Evolutionary conservation across 2,888 invertebrate species (phyloP).

Genomic region (Drosophila nigricruria): DNA sequence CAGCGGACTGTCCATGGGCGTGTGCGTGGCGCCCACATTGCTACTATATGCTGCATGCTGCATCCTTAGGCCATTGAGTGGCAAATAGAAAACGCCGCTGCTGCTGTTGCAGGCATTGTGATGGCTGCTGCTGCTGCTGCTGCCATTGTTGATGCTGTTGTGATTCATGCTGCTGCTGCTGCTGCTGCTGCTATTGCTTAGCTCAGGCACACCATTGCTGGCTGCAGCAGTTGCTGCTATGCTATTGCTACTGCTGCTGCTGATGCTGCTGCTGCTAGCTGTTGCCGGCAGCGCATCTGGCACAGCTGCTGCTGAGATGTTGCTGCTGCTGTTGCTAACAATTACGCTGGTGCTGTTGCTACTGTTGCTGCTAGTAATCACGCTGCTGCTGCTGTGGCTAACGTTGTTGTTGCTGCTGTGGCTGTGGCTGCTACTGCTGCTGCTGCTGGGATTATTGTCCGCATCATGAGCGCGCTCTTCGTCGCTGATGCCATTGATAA

Average conservation of each 20-base stretch:
- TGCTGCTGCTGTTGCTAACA: slow-evolving; percentile 7
- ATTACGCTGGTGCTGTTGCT: slow-evolving; percentile 1
- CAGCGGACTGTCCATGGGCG: slow-evolving; percentile 39
- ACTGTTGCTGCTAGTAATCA: not conserved
- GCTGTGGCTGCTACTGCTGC: not conserved
- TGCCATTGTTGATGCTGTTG: slow-evolving; percentile 11
- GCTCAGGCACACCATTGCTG: slow-evolving; percentile 22
- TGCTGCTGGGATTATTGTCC: slow-evolving; percentile 32
- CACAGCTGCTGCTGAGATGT: slow-evolving; percentile 30
- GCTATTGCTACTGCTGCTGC: slow-evolving; percentile 32
- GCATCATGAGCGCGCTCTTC: slow-evolving; percentile 72
- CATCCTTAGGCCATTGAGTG: slow-evolving; percentile 59
- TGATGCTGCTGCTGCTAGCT: slow-evolving; percentile 13
- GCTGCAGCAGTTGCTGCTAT: not conserved
- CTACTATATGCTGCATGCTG: slow-evolving; percentile 66
- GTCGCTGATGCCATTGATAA: slow-evolving; percentile 84
- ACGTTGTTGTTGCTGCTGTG: not conserved
- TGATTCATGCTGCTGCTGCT: not conserved
- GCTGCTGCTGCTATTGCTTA: not conserved
- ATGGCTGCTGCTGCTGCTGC: slow-evolving; percentile 20
- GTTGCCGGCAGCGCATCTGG: slow-evolving; percentile 11
- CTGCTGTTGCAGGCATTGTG: slow-evolving; percentile 24
- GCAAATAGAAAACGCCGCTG: slow-evolving; percentile 65
- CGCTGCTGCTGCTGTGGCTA: slow-evolving; percentile 2
- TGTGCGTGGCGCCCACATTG: slow-evolving; percentile 37